Evolutionary conservation across 2,888 invertebrate genomes (phyloP).

Genomic region (Melinaea menophilus): DNA sequence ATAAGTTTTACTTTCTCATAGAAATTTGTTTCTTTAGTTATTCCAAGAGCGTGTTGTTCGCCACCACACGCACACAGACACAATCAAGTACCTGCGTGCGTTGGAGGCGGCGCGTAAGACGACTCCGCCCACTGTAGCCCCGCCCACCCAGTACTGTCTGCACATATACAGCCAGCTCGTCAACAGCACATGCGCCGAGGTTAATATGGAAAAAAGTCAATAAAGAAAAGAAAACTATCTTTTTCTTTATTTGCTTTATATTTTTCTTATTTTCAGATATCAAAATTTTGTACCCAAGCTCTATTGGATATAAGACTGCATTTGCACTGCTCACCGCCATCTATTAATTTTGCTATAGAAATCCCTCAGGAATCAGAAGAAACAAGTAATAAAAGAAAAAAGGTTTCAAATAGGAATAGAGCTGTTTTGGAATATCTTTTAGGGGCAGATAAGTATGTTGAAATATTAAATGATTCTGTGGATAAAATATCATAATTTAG

Average conservation of each 20-base stretch:
- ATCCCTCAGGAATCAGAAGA: constrained; percentile 34
- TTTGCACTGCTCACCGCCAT: constrained; percentile 62
- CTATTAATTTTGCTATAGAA: constrained; percentile 55
- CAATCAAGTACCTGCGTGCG: constrained; percentile 40
- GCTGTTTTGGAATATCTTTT: constrained; percentile 53
- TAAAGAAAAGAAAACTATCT: not conserved
- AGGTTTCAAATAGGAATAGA: constrained; percentile 55
- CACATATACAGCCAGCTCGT: constrained; percentile 51
- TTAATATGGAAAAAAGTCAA: constrained; percentile 26
- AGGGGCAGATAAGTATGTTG: constrained; percentile 51
- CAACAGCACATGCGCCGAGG: constrained; percentile 42
- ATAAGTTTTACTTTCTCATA: not conserved
- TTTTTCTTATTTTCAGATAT: constrained; percentile 46
- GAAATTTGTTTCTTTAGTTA: constrained; percentile 39
- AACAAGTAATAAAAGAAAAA: constrained; percentile 43
- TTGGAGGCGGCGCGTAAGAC: constrained; percentile 50
- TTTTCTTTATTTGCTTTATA: constrained; percentile 1
- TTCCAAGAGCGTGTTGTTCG: constrained; percentile 60
- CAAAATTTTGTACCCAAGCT: constrained; percentile 58
- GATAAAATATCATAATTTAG: not conserved
- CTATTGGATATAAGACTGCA: constrained; percentile 62
- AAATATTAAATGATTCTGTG: no score
- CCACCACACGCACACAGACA: constrained; percentile 34
- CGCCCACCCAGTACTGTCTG: constrained; percentile 65
- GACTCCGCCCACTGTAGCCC: constrained; percentile 43